Percentiles rank a stretch among this genome's conserved stretches.
Conservation (phyloP, 2,888 invertebrate species). For the Drosophila subsilvestris region DNA sequence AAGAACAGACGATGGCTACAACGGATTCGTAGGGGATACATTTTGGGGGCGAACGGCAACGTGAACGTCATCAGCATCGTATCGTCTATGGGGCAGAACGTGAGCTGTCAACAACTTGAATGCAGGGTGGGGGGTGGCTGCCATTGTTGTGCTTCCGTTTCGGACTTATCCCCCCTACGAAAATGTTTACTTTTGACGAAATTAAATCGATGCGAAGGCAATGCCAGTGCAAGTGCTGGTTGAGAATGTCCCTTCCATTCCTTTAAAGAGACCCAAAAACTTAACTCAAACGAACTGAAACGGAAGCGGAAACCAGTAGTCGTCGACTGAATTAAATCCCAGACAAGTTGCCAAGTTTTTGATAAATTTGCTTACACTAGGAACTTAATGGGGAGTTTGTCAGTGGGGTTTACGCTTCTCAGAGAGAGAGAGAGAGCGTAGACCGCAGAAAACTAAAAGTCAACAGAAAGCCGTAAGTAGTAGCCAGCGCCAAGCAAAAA, state of each 20-base stretch:
- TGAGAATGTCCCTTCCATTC: conserved; percentile 15
- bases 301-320: background rate
- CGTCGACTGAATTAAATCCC: conserved; percentile 50
- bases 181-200: conserved; percentile 68
- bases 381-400: conserved; percentile 76
- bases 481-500: conserved; percentile 64
- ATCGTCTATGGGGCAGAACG: conserved; percentile 55
- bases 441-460: conserved; percentile 59
- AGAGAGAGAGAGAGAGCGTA: conserved; percentile 23
- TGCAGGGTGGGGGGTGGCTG: conserved; percentile 20
- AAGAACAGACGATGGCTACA: conserved; percentile 22
- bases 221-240: conserved; percentile 29
- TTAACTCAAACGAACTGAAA: conserved; percentile 16
- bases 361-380: conserved; percentile 72
- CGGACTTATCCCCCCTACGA: conserved; percentile 14
- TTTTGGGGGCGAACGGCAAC: conserved; percentile 34
- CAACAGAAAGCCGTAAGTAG: conserved; percentile 66
- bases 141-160: conserved; percentile 41
- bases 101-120: conserved; percentile 76
- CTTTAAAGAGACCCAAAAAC: conserved; percentile 19
- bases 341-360: conserved; percentile 56
- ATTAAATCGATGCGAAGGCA: conserved; percentile 68
- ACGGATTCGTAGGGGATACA: conserved; percentile 1
- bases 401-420: conserved; percentile 34
- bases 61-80: conserved; percentile 61